Conservation (phyloP, 2,113 vertebrate species). For the Ahaetulla prasina region DNA sequence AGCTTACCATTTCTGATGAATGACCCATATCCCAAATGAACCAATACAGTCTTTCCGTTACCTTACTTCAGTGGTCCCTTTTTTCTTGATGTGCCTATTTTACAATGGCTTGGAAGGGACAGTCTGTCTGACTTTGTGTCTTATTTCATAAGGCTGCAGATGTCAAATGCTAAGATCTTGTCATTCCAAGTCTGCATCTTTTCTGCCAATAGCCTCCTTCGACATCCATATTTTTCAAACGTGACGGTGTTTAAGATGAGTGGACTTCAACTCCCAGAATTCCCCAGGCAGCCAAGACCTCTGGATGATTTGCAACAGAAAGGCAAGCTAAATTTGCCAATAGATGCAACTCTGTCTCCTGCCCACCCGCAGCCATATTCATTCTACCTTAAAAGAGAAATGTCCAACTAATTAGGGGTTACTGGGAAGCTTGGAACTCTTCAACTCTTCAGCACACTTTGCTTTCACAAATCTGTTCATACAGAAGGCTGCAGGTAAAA, state of each 20-base stretch:
- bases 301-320: neutral
- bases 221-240: neutral
- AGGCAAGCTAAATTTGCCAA: neutral
- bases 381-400: neutral
- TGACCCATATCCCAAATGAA: no score
- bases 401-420: neutral
- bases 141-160: neutral
- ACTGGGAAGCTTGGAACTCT: neutral
- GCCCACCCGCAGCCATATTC: neutral
- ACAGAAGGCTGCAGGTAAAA: neutral
- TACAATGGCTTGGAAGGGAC: neutral
- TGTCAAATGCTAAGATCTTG: neutral
- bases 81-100: neutral
- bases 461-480: neutral
- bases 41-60: neutral
- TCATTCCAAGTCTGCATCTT: neutral
- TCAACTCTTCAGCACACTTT: neutral
- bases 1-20: neutral
- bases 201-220: neutral
- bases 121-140: neutral
- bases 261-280: neutral
- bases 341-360: neutral
- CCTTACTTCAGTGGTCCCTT: neutral
- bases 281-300: neutral
- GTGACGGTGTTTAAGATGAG: neutral